A percentile compares a stretch with the other conserved stretches of the same genome.
Conservation (phyloP, 2,888 invertebrate species). For the Hemithea aestivaria region DNA sequence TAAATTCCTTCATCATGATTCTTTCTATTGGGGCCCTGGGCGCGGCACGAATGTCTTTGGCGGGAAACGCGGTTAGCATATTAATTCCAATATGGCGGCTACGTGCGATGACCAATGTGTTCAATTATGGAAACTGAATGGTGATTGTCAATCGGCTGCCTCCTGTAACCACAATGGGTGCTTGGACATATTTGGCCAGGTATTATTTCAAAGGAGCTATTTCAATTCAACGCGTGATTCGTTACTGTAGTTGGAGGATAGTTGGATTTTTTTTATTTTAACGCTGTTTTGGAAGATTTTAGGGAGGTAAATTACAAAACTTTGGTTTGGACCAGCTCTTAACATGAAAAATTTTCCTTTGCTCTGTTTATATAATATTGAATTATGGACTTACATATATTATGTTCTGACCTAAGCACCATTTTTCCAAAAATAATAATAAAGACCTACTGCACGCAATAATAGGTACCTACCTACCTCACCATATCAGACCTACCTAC, state of each 20-base stretch:
- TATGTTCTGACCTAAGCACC: too few species aligned
- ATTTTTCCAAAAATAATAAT: too few species aligned
- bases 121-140: constrained; percentile 54
- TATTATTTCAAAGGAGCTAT: constrained; percentile 35
- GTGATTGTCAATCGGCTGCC: constrained; percentile 38
- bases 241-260: constrained; percentile 31
- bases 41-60: constrained; percentile 70
- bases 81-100: constrained; percentile 51
- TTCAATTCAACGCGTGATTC: constrained; percentile 36
- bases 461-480: too few species aligned
- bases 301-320: too few species aligned
- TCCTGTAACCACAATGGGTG: constrained; percentile 53
- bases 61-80: constrained; percentile 61
- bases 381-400: too few species aligned
- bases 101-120: constrained; percentile 51
- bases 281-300: background rate
- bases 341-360: too few species aligned
- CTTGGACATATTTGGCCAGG: constrained; percentile 52
- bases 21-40: constrained; percentile 69
- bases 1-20: constrained; percentile 73
- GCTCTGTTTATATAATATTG: too few species aligned
- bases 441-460: too few species aligned
- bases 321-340: too few species aligned
- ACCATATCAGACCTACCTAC: too few species aligned
- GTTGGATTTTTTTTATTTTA: constrained; percentile 26